Evolutionary conservation across 53 echinoderm and acorn worm genomes (phyloP).

Genomic region (Mesocentrotus franciscanus): DNA sequence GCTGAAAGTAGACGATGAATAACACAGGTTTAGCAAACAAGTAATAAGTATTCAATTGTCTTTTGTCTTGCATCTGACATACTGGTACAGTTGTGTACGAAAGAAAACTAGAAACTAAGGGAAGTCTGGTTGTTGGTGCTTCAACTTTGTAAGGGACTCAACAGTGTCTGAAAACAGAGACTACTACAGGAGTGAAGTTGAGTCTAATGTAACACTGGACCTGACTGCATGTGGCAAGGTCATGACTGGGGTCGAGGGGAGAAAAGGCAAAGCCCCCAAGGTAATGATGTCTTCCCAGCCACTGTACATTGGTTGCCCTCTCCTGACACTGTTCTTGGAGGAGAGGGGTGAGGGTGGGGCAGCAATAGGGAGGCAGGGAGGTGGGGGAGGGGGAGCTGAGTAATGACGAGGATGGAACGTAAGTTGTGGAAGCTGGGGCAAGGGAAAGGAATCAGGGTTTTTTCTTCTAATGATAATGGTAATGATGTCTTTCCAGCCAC

Average conservation of each 20-base stretch:
- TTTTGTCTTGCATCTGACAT: no score
- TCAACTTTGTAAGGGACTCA: neutral
- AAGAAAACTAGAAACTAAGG: no score
- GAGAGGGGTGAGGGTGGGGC: neutral
- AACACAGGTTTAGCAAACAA: no score
- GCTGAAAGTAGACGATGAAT: no score
- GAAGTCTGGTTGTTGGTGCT: neutral
- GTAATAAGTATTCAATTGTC: no score
- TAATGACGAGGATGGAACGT: neutral
- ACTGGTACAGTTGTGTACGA: no score
- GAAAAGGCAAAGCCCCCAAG: constrained; percentile 28
- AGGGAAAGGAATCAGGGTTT: neutral
- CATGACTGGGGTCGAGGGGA: constrained; percentile 22
- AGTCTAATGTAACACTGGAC: constrained; percentile 60
- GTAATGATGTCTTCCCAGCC: constrained; percentile 38
- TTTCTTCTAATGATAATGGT: no score
- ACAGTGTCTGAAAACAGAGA: neutral
- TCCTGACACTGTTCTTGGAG: neutral
- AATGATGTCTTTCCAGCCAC: no score
- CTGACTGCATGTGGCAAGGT: constrained; percentile 62
- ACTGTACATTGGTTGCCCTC: constrained; percentile 23
- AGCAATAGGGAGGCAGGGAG: neutral
- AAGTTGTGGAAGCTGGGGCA: neutral
- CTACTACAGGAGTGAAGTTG: neutral
- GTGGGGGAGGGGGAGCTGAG: neutral